phyloP scores from a whole-genome alignment of 2,888 invertebrate species.

The Protula sp. region DNA sequence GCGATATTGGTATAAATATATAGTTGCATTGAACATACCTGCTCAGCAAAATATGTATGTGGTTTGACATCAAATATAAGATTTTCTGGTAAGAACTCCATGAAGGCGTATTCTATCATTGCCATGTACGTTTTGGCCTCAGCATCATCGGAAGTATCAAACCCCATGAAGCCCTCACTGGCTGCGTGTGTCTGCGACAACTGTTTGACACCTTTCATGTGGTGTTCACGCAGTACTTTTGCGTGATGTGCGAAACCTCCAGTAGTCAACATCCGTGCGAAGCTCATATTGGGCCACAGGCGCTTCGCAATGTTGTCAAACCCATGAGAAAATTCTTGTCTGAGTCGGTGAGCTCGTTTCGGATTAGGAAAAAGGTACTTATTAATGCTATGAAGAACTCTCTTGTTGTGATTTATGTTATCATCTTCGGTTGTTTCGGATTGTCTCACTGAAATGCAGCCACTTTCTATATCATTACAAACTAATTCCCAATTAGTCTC shows the following conservation, averaged over 20 bases:
- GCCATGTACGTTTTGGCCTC: slow-evolving; percentile 12
- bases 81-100: slow-evolving; percentile 23
- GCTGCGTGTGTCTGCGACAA: slow-evolving; percentile 30
- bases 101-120: slow-evolving; percentile 15
- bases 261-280: slow-evolving; percentile 21
- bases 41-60: slow-evolving; percentile 37
- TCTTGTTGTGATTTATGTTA: too few species aligned
- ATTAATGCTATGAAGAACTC: too few species aligned
- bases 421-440: too few species aligned
- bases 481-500: slow-evolving; percentile 24
- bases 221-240: slow-evolving; percentile 3
- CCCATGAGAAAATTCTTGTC: slow-evolving; percentile 9
- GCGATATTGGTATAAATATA: too few species aligned
- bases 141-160: slow-evolving; percentile 23
- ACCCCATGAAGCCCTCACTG: slow-evolving; percentile 41
- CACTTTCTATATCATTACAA: slow-evolving; percentile 24
- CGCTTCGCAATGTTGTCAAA: slow-evolving; percentile 30
- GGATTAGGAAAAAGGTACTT: too few species aligned
- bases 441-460: slow-evolving; percentile 3
- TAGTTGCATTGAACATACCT: slow-evolving; percentile 17
- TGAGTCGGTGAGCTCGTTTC: slow-evolving; percentile 11
- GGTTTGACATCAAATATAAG: slow-evolving; percentile 37
- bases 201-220: slow-evolving; percentile 20
- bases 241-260: slow-evolving; percentile 23
- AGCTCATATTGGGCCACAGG: slow-evolving; percentile 25